These are phyloP conservation scores for Lymantria monacha DNA, from an alignment of 2,888 invertebrate species.

Conservation along the genomic window DNA sequence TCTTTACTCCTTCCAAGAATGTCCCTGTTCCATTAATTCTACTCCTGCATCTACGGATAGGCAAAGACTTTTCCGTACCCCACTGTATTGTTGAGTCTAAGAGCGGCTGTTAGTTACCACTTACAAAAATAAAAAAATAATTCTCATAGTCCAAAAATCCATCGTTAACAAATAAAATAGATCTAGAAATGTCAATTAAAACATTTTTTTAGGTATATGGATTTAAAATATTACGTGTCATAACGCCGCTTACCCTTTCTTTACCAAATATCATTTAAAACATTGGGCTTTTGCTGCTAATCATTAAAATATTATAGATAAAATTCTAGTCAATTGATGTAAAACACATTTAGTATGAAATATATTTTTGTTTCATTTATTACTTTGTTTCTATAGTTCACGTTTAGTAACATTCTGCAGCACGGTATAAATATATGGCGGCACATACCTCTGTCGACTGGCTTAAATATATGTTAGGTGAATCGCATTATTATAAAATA, in stretches of 20 bases:
- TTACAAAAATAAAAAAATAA: too few species aligned
- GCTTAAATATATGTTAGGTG: conserved; percentile 22
- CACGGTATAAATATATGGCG: conserved; percentile 53
- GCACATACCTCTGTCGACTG: conserved; percentile 54
- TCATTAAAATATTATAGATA: conserved; percentile 18
- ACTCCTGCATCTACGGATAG: too few species aligned
- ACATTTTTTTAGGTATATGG: conserved; percentile 24
- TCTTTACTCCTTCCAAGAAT: too few species aligned
- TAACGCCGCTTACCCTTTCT: not conserved
- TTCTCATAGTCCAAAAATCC: too few species aligned
- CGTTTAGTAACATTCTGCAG: conserved; percentile 58
- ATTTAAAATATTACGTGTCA: conserved; percentile 31
- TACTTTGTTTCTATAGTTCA: conserved; percentile 55
- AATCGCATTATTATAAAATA: not conserved
- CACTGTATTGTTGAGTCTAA: too few species aligned
- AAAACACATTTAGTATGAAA: conserved; percentile 41
- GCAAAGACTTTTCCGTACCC: too few species aligned
- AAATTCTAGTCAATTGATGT: conserved; percentile 34
- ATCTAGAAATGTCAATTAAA: conserved; percentile 6
- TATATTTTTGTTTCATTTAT: conserved; percentile 46
- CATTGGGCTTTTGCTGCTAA: conserved; percentile 37
- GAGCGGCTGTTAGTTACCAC: too few species aligned
- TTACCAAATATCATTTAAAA: conserved; percentile 4
- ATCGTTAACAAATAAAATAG: too few species aligned
- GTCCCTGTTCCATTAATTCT: too few species aligned